Evolutionary conservation across 2,888 invertebrate genomes (phyloP), one percentile per base, ranked within the genome.

Genomic region (Xestoiulus laeticollis): DNA sequence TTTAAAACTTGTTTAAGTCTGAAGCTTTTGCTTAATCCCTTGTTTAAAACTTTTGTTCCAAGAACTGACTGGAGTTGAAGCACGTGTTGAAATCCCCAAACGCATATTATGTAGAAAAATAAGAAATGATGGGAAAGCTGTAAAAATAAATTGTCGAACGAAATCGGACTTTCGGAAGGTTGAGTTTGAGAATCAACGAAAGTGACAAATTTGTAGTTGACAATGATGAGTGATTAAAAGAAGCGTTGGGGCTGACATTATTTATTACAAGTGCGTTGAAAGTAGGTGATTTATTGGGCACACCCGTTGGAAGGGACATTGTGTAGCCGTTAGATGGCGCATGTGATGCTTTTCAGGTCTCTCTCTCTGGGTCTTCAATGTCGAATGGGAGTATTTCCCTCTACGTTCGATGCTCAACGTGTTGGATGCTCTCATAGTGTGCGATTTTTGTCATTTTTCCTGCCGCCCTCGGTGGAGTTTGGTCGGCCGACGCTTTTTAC

Each of bases 131-230:
- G 48, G 48, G 16, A 48, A 48, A 48, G 48, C 48, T 19, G 48
- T 48, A 48, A 48, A 48, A 48, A 48, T 48, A 48, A 48, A 48
- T 48, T 19, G 48, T 48, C 48, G 48, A 48, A 48, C 48, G 14
- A 48, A 48, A 48, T 48, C 48, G 14, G 48, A 48, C 48, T 48
- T 48, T 14, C 16, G 14, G 19, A 48, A 59, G 59, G 22, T n/a
- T 59, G 59, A 59, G 59, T 59, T 59, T 4, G 59, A 59, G 22
- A 59, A 59, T 59, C 59, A 22, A 22, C 22, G 59, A 59, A 59
- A 59, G 59, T 59, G 59, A 59, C 59, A 59, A 59, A 59, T 59
- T 59, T 59, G 59, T 59, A 59, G 59, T 59, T 59, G 59, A 59
- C 59, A 59, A 59, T 59, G 59, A 59, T 59, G 59, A 59, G 59